A percentile compares a stretch with the other conserved stretches of the same genome.
These are phyloP conservation scores for Karalla daura DNA, from an alignment of 2,797 vertebrate species.

Conservation along the genomic window DNA sequence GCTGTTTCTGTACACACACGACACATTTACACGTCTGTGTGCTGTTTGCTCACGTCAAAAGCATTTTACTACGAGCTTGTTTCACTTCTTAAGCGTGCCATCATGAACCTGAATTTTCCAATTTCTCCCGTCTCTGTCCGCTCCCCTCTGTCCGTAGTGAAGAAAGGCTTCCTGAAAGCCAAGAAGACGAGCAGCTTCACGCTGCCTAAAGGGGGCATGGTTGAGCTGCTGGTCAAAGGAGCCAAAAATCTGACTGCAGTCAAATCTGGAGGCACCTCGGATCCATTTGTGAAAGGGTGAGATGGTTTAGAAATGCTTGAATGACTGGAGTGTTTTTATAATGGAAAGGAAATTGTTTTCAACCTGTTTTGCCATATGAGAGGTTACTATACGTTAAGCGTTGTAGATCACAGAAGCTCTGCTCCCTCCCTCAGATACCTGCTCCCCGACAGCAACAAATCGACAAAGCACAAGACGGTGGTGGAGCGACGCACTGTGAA, in stretches of 20 bases:
- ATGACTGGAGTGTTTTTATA: neutral
- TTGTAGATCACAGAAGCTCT: neutral
- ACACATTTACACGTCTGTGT: no score
- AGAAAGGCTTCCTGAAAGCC: constrained; percentile 89
- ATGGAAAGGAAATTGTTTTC: no score
- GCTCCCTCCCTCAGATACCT: constrained; percentile 85
- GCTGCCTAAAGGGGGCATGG: constrained; percentile 90
- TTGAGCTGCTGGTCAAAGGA: constrained; percentile 95
- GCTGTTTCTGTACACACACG: neutral
- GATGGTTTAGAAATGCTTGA: constrained; percentile 6
- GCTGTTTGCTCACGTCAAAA: no score
- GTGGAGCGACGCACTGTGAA: constrained; percentile 92
- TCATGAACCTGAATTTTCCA: neutral
- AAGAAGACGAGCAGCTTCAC: constrained; percentile 88
- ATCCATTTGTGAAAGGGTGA: constrained; percentile 99
- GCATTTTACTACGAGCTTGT: neutral
- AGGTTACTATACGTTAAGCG: no score
- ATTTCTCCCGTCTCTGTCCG: constrained; percentile 11
- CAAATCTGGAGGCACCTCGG: constrained; percentile 94
- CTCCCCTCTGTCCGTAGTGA: constrained; percentile 78
- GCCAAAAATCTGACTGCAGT: constrained; percentile 96
- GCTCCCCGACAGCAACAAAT: constrained; percentile 94
- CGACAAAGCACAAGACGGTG: constrained; percentile 96
- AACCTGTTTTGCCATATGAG: no score
- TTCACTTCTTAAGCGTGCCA: neutral